phyloP scores from a whole-genome alignment of 2,888 invertebrate species.

The Scrobipalpa atriplicella region DNA sequence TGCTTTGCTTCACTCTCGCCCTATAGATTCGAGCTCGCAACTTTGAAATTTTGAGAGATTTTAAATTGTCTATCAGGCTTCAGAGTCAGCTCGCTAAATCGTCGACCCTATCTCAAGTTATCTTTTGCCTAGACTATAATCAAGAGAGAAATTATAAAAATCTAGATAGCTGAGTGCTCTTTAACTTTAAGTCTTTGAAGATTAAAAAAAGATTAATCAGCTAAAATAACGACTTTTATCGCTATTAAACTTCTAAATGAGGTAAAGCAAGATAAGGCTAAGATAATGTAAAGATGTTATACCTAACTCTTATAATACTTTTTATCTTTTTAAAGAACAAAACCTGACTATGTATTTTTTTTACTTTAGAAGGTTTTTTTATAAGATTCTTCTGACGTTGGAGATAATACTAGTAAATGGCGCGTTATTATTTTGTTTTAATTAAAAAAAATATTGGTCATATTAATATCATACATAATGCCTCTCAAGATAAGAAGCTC shows the following conservation, averaged over 20 bases:
- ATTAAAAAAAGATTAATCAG: not conserved
- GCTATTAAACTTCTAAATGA: not conserved
- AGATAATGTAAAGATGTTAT: not conserved
- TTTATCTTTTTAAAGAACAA: slow-evolving; percentile 1
- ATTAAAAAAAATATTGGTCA: too few relatives aligned
- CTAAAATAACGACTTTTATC: slow-evolving; percentile 1
- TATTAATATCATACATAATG: too few relatives aligned
- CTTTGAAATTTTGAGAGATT: too few relatives aligned
- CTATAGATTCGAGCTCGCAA: too few relatives aligned
- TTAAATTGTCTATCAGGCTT: too few relatives aligned
- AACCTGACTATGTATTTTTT: not conserved
- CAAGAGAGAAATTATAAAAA: too few relatives aligned
- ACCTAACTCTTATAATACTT: not conserved
- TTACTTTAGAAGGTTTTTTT: not conserved
- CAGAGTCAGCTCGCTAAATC: too few relatives aligned
- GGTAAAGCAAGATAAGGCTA: not conserved
- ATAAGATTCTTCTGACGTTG: not conserved
- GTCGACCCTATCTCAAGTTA: too few relatives aligned
- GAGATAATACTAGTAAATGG: not conserved
- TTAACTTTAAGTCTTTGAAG: not conserved
- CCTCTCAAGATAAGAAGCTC: too few relatives aligned
- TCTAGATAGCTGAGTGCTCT: not conserved
- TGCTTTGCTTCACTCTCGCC: too few relatives aligned
- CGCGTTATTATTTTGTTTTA: too few relatives aligned
- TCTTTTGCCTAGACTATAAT: too few relatives aligned